These are phyloP conservation scores for Brachyistius frenatus DNA, from an alignment of 2,113 vertebrate genomes.

Conservation along the genomic window DNA sequence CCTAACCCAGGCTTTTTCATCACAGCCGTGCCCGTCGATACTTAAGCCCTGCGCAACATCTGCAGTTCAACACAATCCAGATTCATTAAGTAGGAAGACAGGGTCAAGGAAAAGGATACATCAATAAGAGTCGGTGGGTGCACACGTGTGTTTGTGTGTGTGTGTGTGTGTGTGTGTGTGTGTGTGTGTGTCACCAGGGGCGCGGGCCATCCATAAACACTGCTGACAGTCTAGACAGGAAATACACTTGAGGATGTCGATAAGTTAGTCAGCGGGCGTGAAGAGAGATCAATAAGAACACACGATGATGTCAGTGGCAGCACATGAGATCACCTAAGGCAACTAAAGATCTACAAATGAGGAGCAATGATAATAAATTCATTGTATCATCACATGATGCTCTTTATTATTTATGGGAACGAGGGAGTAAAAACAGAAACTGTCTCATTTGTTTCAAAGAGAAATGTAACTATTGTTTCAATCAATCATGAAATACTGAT, in stretches of 20 bases:
- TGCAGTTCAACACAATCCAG: slow-evolving; percentile 55
- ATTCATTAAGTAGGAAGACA: slow-evolving; percentile 69
- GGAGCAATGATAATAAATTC: slow-evolving; percentile 13
- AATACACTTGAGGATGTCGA: slow-evolving; percentile 77
- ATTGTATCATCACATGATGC: not conserved
- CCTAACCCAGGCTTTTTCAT: slow-evolving; percentile 50
- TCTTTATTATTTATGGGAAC: not conserved
- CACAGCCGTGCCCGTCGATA: slow-evolving; percentile 49
- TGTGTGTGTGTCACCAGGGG: slow-evolving; percentile 38
- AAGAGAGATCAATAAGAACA: slow-evolving; percentile 65
- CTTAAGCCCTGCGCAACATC: slow-evolving; percentile 48
- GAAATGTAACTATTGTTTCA: not conserved
- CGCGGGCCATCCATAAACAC: slow-evolving; percentile 70
- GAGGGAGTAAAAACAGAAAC: not conserved
- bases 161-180: slow-evolving; percentile 15
- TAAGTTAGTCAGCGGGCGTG: slow-evolving; percentile 65
- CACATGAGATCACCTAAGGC: slow-evolving; percentile 57
- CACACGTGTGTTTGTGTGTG: not conserved
- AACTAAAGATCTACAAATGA: slow-evolving; percentile 25
- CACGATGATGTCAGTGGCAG: slow-evolving; percentile 64
- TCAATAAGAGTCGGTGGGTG: slow-evolving; percentile 50
- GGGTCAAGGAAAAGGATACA: slow-evolving; percentile 42
- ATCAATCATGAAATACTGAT: not conserved
- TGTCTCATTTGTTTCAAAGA: not conserved
- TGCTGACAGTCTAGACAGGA: slow-evolving; percentile 75